Evolutionary conservation across 30 jellyfish, hydroid and myxozoan species (phyloP).

Genomic region (Turritopsis rubra): DNA sequence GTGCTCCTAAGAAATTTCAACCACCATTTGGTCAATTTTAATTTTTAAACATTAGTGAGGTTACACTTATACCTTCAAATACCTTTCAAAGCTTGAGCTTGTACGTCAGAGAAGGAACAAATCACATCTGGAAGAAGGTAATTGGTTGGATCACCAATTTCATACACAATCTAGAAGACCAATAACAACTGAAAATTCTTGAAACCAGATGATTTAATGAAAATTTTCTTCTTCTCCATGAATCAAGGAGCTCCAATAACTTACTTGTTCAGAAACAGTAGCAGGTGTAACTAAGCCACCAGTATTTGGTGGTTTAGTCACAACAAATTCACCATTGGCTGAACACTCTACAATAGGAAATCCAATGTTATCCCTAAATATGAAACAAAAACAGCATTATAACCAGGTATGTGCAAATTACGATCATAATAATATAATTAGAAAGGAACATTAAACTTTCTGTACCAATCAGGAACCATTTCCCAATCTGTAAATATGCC

Average conservation of each 20-base stretch:
- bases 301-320: conserved; percentile 80
- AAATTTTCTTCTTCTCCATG: no score
- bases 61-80: neutral
- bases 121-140: conserved; percentile 78
- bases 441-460: neutral
- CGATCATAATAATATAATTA: neutral
- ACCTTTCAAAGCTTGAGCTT: conserved; percentile 34
- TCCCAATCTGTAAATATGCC: conserved; percentile 93
- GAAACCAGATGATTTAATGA: neutral
- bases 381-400: no score
- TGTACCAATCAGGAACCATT: conserved; percentile 74
- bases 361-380: conserved; percentile 62
- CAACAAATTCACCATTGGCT: conserved; percentile 57
- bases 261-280: conserved; percentile 70
- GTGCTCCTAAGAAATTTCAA: conserved; percentile 7
- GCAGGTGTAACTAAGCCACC: conserved; percentile 75
- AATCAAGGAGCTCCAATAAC: neutral
- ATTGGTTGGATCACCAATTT: conserved; percentile 81
- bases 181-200: neutral
- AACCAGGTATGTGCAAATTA: neutral
- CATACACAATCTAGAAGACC: conserved; percentile 55
- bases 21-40: neutral
- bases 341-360: conserved; percentile 82
- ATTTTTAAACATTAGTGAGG: neutral
- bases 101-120: conserved; percentile 61